Evolutionary conservation across 2,888 invertebrate species (phyloP).

Genomic region (Ganaspis brasiliensis): DNA sequence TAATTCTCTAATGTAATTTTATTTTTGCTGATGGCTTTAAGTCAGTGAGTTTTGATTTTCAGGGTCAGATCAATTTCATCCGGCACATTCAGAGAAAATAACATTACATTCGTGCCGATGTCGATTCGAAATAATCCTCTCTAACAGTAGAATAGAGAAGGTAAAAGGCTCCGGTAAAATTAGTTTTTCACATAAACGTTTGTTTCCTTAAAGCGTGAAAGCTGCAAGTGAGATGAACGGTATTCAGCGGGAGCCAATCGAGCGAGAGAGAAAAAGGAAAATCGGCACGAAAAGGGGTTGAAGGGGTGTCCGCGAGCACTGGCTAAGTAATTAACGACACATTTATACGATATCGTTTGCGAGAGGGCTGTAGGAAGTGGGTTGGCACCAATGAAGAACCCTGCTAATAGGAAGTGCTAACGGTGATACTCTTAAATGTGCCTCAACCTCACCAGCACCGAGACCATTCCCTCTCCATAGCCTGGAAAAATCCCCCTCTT

Average conservation of each 20-base stretch:
- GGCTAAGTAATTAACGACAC: slow-evolving; percentile 79
- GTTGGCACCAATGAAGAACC: slow-evolving; percentile 74
- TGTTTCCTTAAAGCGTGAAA: slow-evolving; percentile 73
- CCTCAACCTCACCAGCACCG: slow-evolving; percentile 60
- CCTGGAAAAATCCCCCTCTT: slow-evolving; percentile 45
- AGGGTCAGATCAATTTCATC: slow-evolving; percentile 21
- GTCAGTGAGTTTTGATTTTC: slow-evolving; percentile 41
- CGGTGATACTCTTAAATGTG: slow-evolving; percentile 76
- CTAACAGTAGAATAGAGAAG: slow-evolving; percentile 53
- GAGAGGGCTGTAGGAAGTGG: slow-evolving; percentile 64
- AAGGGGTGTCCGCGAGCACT: slow-evolving; percentile 70
- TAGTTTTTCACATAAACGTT: slow-evolving; percentile 73
- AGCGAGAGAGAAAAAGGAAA: slow-evolving; percentile 48
- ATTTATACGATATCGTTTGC: slow-evolving; percentile 78
- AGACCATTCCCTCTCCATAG: slow-evolving; percentile 56
- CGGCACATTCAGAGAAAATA: slow-evolving; percentile 2
- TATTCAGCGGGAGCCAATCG: slow-evolving; percentile 40
- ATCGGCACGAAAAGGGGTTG: slow-evolving; percentile 55
- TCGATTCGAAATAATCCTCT: slow-evolving; percentile 69
- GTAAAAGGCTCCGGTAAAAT: slow-evolving; percentile 67
- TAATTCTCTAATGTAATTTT: too few relatives aligned
- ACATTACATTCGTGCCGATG: slow-evolving; percentile 51
- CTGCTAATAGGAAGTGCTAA: slow-evolving; percentile 77
- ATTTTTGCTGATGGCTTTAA: too few relatives aligned
- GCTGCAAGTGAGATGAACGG: slow-evolving; percentile 56